Base-by-base conservation (phyloP, 2,888 invertebrate species). In the Heliconius sara region DNA sequence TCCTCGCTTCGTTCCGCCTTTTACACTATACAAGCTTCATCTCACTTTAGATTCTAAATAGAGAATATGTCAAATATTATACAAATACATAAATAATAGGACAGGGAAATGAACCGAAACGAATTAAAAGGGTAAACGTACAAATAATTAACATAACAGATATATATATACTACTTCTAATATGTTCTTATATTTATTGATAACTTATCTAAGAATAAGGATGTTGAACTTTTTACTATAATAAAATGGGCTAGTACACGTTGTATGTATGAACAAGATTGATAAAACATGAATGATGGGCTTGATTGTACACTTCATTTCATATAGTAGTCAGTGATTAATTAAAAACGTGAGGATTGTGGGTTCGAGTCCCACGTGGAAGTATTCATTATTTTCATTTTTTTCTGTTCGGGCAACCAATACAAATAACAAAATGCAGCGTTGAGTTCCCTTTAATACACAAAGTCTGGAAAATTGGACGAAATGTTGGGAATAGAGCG, bases 151-250 rank as follows among this genome's bases (percentile, higher is more conserved):
- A 43, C 34, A 72, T 57, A 22, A 72, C 22, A 57, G 30, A 30
- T 72, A 39, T 22, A 27, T 25, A 39, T 39, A 39, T 39, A 10
- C 10, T 39, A 57, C 5, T 22, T 34, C 12, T 52, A 52, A 73
- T 73, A 60, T n/a, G 60, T 60, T 73, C 73, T 52, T 73, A 73
- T 12, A 34, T 34, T 7, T 57, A 73, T 60, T 34, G 60, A 73
- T 73, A 73, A 43, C 22, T 79, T 75, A 81, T 79, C 84, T 84
- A 83, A 39, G 83, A 82, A 82, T 80, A 80, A 74, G 81, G 90
- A 89, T 83, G 86, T 82, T 86, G 90, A 89, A 87, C 91, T 87
- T 83, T 86, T 85, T 86, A 88, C 88, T 86, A 87, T 85, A 87
- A 30, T 66, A 63, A 79, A 75, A 74, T 74, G 27, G 67, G 68